Evolutionary conservation across 1,140 invertebrate genomes (phyloP).

Genomic region (Maconellicoccus hirsutus): DNA sequence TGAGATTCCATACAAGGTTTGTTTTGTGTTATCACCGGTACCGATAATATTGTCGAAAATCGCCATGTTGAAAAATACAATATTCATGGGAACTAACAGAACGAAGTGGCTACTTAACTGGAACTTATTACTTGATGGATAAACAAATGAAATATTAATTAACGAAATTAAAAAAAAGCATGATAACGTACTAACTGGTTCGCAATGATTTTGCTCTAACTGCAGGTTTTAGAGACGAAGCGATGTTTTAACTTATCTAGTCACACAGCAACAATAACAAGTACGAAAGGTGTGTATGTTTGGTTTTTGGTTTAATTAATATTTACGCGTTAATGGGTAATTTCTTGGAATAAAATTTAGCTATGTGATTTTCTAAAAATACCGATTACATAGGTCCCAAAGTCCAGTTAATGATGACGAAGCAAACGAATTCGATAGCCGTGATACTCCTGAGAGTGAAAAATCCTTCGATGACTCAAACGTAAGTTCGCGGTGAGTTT

Average conservation of each 20-base stretch:
- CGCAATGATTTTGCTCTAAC: conserved; percentile 21
- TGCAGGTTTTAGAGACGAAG: conserved; percentile 24
- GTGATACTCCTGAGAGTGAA: not conserved
- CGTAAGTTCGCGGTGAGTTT: not conserved
- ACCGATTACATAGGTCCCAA: not conserved
- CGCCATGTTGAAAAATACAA: too few species aligned
- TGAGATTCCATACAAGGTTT: too few species aligned
- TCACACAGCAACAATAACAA: conserved; percentile 20
- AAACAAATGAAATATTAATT: too few species aligned
- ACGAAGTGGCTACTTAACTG: too few species aligned
- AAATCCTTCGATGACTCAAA: not conserved
- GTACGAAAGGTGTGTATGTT: conserved; percentile 23
- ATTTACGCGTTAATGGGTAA: too few species aligned
- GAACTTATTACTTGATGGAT: too few species aligned
- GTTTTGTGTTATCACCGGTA: too few species aligned
- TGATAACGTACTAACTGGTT: conserved; percentile 12
- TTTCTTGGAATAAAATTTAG: too few species aligned
- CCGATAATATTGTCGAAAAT: too few species aligned
- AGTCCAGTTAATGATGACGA: not conserved
- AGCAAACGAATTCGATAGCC: not conserved
- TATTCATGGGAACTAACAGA: too few species aligned
- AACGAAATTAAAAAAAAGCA: not conserved
- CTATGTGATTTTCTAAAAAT: not conserved
- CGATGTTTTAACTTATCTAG: conserved; percentile 15
- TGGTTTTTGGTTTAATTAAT: not conserved